phyloP scores from a whole-genome alignment of 2,888 invertebrate species.

The Athalia circularis region DNA sequence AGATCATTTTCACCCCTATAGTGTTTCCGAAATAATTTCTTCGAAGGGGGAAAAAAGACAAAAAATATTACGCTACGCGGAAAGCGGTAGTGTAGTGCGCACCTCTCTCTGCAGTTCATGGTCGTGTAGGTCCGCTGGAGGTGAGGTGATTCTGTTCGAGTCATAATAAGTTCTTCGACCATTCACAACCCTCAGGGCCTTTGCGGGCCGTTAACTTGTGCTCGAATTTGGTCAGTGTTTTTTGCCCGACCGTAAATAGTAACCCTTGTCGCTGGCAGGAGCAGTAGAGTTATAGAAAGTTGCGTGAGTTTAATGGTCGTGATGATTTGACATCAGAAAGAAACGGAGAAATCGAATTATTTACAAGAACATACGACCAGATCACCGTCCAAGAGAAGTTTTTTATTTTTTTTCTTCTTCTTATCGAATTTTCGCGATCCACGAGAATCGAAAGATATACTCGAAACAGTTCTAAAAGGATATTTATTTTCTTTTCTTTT shows the following conservation, averaged over 20 bases:
- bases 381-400: too few relatives aligned
- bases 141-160: neutral
- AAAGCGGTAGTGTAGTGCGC: too few relatives aligned
- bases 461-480: neutral
- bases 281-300: constrained; percentile 36
- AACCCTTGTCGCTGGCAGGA: constrained; percentile 39
- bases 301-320: constrained; percentile 35
- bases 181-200: constrained; percentile 18
- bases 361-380: neutral
- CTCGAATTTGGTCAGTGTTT: constrained; percentile 37
- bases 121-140: neutral
- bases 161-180: constrained; percentile 34
- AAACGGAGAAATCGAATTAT: constrained; percentile 11
- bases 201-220: constrained; percentile 38
- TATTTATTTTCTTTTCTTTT: too few relatives aligned
- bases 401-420: too few relatives aligned
- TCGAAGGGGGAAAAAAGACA: neutral
- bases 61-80: too few relatives aligned
- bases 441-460: neutral
- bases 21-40: neutral
- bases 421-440: too few relatives aligned
- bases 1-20: too few relatives aligned
- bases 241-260: constrained; percentile 38
- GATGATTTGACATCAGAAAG: constrained; percentile 21
- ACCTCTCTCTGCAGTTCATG: neutral